Evolutionary conservation across 2,888 invertebrate species (phyloP).

Genomic region (Trachelus tabidus): DNA sequence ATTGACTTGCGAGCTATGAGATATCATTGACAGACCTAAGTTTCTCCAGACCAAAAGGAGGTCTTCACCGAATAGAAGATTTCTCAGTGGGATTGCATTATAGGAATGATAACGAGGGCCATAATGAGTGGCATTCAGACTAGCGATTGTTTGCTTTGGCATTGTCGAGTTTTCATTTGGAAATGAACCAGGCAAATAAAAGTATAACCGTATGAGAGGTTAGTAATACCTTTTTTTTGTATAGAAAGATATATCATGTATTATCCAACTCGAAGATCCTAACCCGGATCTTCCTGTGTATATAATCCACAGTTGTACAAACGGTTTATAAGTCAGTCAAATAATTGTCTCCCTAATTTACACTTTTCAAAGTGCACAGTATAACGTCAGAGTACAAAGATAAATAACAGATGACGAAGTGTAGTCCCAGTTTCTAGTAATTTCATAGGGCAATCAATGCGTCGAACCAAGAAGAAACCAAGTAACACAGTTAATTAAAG

Average conservation of each 20-base stretch:
- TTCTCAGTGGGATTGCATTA: background rate
- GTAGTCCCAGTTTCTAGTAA: background rate
- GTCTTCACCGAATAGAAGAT: background rate
- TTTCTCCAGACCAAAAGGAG: background rate
- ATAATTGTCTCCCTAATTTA: background rate
- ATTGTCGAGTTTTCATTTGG: constrained; percentile 1
- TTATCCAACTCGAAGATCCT: background rate
- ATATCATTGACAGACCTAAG: background rate
- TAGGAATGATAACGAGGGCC: background rate
- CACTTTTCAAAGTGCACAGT: background rate
- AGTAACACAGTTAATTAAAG: background rate
- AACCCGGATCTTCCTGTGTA: background rate
- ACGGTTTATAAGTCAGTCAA: background rate
- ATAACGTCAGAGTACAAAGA: background rate
- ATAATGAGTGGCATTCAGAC: background rate
- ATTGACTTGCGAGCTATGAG: too few species aligned
- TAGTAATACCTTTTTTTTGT: background rate
- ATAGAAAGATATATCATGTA: background rate
- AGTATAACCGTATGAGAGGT: constrained; percentile 1
- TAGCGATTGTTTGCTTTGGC: background rate
- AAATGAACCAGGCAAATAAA: constrained; percentile 1
- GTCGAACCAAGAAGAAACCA: background rate
- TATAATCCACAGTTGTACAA: background rate
- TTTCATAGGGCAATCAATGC: background rate
- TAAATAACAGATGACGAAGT: background rate